Evolutionary conservation across 1,140 invertebrate species (phyloP).

Genomic region (Eupristina koningsbergeri): DNA sequence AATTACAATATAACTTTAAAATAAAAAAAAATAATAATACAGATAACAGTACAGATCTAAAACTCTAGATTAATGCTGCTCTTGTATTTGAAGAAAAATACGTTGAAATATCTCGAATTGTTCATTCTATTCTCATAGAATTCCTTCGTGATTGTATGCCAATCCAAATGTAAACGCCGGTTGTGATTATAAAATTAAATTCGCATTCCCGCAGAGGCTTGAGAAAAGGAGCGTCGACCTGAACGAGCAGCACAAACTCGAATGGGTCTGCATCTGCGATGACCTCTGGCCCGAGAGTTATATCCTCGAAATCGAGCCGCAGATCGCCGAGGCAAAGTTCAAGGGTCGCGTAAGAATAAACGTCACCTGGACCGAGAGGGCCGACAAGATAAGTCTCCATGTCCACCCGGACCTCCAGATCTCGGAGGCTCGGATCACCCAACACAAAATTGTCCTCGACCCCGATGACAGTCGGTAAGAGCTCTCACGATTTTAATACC

Average conservation of each 20-base stretch:
- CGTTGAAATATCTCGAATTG: not conserved
- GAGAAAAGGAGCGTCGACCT: conserved; percentile 63
- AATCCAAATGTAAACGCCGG: not conserved
- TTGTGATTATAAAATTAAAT: not conserved
- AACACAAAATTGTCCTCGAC: conserved; percentile 49
- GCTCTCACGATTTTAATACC: not conserved
- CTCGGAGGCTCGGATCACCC: conserved; percentile 61
- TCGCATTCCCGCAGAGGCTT: not conserved
- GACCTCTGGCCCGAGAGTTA: conserved; percentile 77
- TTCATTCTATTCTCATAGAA: not conserved
- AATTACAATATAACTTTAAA: not conserved
- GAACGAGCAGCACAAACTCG: conserved; percentile 59
- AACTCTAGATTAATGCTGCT: no score
- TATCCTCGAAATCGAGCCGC: conserved; percentile 77
- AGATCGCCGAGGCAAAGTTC: conserved; percentile 75
- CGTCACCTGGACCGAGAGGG: conserved; percentile 74
- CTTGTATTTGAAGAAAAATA: not conserved
- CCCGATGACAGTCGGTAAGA: conserved; percentile 60
- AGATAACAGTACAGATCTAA: not conserved
- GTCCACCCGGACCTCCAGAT: conserved; percentile 77
- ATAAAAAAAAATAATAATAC: not conserved
- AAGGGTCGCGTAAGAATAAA: conserved; percentile 77
- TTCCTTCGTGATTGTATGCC: no score
- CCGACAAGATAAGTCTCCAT: conserved; percentile 77
- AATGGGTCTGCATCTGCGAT: conserved; percentile 70